Conservation (phyloP, 2,797 vertebrate genomes). For the Cygnus olor region DNA sequence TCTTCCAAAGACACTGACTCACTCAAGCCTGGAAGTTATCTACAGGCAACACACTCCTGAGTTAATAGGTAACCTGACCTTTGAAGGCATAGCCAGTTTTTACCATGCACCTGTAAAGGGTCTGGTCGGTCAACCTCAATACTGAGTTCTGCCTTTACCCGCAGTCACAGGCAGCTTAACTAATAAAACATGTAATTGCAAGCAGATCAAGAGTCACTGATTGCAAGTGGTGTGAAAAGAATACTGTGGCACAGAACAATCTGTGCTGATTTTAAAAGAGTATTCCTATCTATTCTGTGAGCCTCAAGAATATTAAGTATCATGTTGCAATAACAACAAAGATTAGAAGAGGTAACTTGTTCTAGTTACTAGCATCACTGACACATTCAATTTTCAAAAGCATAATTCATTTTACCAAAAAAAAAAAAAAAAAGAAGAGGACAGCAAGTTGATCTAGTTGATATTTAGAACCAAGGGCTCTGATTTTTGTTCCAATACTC, state of each 20-base stretch:
- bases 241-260: constrained; percentile 43
- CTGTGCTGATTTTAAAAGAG: constrained; percentile 58
- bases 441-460: background rate
- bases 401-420: background rate
- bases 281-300: constrained; percentile 40
- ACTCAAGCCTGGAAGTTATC: background rate
- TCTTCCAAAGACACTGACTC: background rate
- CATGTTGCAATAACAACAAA: constrained; percentile 25
- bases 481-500: background rate
- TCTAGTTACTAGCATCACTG: background rate
- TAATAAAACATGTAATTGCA: constrained; percentile 8
- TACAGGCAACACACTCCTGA: background rate
- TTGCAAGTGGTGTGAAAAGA: constrained; percentile 17
- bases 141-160: background rate
- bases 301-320: constrained; percentile 53
- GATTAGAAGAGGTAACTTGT: constrained; percentile 41
- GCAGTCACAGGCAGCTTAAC: constrained; percentile 10
- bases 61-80: background rate
- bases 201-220: constrained; percentile 33
- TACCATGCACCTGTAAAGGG: background rate
- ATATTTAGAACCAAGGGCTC: background rate
- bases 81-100: background rate
- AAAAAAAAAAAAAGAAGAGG: background rate
- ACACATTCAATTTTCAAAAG: background rate
- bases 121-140: constrained; percentile 17